Conservation (phyloP, 2,113 vertebrate genomes). For the Lamprologus tigripictilis region DNA sequence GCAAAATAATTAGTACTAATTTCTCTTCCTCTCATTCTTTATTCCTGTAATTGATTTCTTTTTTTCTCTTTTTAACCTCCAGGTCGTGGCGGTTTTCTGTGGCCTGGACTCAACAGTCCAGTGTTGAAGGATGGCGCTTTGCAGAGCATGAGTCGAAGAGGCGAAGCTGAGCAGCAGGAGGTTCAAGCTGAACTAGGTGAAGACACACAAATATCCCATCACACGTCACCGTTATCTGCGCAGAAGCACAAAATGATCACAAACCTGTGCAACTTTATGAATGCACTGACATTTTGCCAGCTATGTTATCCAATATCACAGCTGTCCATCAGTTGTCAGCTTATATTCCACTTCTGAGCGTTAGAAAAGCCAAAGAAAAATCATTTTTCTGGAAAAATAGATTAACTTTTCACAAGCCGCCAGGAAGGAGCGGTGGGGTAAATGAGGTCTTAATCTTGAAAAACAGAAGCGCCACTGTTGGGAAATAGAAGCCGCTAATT, state of each 20-base stretch:
- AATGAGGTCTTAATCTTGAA: background rate
- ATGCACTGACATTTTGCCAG: background rate
- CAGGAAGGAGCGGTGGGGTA: background rate
- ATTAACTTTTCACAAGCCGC: background rate
- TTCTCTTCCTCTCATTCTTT: background rate
- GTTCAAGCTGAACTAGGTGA: conserved; percentile 68
- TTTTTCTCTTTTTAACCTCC: background rate
- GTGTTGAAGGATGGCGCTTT: conserved; percentile 68
- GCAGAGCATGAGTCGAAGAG: conserved; percentile 69
- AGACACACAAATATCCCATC: background rate
- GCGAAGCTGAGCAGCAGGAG: conserved; percentile 73
- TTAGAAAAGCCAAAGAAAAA: background rate
- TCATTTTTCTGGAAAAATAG: background rate
- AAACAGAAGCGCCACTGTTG: background rate
- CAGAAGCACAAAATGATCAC: background rate
- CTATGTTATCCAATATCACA: background rate
- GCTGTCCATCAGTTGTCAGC: background rate
- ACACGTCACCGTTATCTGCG: background rate
- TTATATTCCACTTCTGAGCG: background rate
- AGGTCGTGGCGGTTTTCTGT: conserved; percentile 86
- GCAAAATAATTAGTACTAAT: background rate
- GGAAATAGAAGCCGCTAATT: background rate
- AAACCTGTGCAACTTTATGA: background rate
- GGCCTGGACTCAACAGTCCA: conserved; percentile 87
- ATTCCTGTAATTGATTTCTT: background rate